These are phyloP conservation scores for Trogon surrucura DNA, from an alignment of 2,113 vertebrate species.

Conservation along the genomic window DNA sequence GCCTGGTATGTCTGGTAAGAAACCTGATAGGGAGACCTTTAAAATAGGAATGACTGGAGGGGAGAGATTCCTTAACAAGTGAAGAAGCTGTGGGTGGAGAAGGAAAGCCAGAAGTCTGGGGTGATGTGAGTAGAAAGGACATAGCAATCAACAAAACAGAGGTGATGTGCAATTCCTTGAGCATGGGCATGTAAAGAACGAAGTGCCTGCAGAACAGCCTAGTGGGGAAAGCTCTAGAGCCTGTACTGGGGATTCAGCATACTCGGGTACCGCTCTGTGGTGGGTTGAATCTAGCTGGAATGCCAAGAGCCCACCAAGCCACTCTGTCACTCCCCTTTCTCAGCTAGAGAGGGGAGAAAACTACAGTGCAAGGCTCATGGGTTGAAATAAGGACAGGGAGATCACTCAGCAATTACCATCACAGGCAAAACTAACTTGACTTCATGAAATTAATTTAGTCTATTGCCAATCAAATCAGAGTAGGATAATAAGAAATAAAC, in stretches of 20 bases:
- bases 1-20: background rate
- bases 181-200: background rate
- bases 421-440: rapidly evolving
- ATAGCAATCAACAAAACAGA: background rate
- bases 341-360: background rate
- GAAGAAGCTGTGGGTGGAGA: background rate
- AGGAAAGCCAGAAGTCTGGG: background rate
- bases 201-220: background rate
- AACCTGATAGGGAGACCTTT: background rate
- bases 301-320: background rate
- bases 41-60: background rate
- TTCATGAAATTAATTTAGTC: background rate
- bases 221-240: background rate
- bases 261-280: background rate
- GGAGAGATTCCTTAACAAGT: background rate
- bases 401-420: background rate
- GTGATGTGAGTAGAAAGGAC: background rate
- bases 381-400: background rate
- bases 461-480: background rate
- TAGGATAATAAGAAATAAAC: background rate
- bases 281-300: background rate
- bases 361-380: rapidly evolving
- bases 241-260: background rate
- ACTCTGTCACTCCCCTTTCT: rapidly evolving
- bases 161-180: background rate